Evolutionary conservation across 2,113 vertebrate genomes (phyloP), one percentile per base, ranked within the genome.

Genomic region (Sphyrna mokarran): DNA sequence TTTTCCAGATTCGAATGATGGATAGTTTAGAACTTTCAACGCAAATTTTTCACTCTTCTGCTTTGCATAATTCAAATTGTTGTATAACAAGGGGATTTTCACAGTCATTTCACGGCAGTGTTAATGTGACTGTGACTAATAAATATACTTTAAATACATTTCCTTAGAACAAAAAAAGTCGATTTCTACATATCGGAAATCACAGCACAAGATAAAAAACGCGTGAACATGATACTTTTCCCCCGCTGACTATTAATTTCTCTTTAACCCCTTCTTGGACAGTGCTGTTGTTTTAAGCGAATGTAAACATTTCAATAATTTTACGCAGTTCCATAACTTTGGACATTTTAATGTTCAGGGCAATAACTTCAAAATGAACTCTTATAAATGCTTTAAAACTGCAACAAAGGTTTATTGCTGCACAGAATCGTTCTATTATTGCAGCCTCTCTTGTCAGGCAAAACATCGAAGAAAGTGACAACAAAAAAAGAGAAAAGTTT

Each of bases 191-290:
- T 83, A 37, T 83, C 78, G 40, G 80, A 37, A 83, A 83, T 43
- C 37, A 6, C 37, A 83, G n/a, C n/a, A 20, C 14, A 40, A 83
- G 18, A 11, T 83, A 37, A 83, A 83, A 83, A 83, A 40, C 20
- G 18, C 37, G 40, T 7, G 80, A 83, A 43, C 16, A 43, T 20
- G 3, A 83, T 83, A 40, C 16, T 1, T 96, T 96, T 95, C 90
- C 14, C 29, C 76, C 95, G 95, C 96, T 87, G 95, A 20, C 37
- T 83, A 83, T 40, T 83, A 16, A 83, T 83, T 43, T 83, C 37
- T 43, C 37, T 83, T 83, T 83, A 83, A 2, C 37, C 37, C 4
- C 37, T 83, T 83, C 37, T 83, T 83, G 37, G 37, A 43, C 16
- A 40, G 80, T 40, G 40, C 80, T 43, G 1, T 83, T 83, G 37